These are phyloP conservation scores for Xestia xanthographa DNA, from an alignment of 2,888 invertebrate species.

Conservation along the genomic window DNA sequence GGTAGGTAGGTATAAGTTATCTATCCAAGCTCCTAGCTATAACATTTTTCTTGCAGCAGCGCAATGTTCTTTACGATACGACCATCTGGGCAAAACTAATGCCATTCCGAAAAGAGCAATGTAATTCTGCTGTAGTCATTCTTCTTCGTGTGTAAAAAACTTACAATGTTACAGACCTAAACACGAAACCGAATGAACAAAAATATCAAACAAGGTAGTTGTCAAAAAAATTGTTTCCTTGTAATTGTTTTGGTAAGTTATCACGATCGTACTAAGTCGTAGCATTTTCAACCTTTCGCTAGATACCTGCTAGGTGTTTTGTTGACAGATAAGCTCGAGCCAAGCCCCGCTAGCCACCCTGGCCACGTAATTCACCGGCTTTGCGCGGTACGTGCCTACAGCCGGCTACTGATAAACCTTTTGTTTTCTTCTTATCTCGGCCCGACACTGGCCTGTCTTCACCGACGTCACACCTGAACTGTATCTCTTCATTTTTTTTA, in stretches of 20 bases:
- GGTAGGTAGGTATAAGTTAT: no score
- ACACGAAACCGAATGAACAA: slow-evolving; percentile 6
- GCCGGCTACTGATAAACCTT: slow-evolving; percentile 79
- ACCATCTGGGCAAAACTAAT: slow-evolving; percentile 3
- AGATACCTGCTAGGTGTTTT: slow-evolving; percentile 78
- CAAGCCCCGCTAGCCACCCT: slow-evolving; percentile 76
- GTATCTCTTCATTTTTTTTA: slow-evolving; percentile 71
- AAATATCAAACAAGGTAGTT: slow-evolving; percentile 14
- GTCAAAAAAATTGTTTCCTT: slow-evolving; percentile 21
- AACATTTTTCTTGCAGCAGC: neutral
- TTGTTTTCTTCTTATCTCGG: slow-evolving; percentile 82
- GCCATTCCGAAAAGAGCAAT: slow-evolving; percentile 7
- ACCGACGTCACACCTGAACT: slow-evolving; percentile 73
- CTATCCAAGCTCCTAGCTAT: neutral
- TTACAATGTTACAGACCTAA: neutral
- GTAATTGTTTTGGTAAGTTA: slow-evolving; percentile 48
- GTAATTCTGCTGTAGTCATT: neutral
- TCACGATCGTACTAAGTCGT: slow-evolving; percentile 49
- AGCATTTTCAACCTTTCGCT: slow-evolving; percentile 63
- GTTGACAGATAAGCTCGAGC: slow-evolving; percentile 85
- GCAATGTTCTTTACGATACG: neutral
- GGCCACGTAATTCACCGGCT: slow-evolving; percentile 80
- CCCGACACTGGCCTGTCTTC: slow-evolving; percentile 72
- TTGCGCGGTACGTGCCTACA: slow-evolving; percentile 80
- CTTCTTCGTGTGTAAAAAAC: neutral